A percentile compares a stretch with the other conserved stretches of the same genome.
These are phyloP conservation scores for Halcyon leucocephala DNA, from an alignment of 2,797 vertebrate species.

Conservation along the genomic window DNA sequence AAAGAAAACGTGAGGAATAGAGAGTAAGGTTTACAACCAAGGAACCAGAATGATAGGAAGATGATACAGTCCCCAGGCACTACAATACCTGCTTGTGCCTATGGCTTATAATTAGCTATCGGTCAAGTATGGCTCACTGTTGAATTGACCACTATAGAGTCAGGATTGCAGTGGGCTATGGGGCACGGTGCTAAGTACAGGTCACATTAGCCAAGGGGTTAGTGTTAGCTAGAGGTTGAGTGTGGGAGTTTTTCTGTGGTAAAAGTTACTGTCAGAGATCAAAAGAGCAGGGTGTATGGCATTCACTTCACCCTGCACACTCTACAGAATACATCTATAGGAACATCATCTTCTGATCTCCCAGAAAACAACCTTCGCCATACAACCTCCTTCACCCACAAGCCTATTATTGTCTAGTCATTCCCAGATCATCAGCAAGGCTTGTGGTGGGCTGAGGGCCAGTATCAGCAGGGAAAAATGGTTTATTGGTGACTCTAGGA, in stretches of 20 bases:
- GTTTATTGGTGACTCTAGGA: background rate
- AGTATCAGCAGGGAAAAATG: background rate
- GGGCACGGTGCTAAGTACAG: background rate
- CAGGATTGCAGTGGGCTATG: background rate
- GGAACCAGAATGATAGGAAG: background rate
- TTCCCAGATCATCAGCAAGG: background rate
- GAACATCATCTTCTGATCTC: background rate
- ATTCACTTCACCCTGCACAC: background rate
- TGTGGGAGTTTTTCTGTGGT: background rate
- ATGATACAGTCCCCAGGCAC: background rate
- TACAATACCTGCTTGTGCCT: background rate
- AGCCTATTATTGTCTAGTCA: background rate
- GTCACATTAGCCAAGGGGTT: background rate
- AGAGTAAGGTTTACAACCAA: background rate
- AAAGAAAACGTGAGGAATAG: background rate
- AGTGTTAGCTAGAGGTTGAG: background rate
- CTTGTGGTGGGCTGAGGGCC: background rate
- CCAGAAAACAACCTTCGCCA: background rate
- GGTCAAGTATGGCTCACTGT: background rate
- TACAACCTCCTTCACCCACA: background rate
- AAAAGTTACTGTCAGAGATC: background rate
- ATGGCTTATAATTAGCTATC: background rate
- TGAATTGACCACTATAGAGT: background rate
- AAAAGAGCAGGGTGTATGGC: background rate
- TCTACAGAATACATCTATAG: background rate